phyloP scores from a whole-genome alignment of 2,113 vertebrate species.

The Phainopepla nitens region DNA sequence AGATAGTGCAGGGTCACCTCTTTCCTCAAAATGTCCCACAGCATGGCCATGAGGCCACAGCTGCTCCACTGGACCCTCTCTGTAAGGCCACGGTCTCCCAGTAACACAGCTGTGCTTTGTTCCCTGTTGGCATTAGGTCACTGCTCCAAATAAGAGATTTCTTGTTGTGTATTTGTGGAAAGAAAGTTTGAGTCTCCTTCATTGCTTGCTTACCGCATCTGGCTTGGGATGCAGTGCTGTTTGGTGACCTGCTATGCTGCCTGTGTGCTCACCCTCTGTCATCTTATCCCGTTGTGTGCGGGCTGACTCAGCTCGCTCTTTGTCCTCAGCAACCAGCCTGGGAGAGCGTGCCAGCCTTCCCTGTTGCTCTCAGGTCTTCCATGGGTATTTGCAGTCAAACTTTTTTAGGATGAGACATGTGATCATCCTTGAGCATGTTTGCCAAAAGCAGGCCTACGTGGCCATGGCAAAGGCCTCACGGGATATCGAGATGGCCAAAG shows the following conservation, averaged over 20 bases:
- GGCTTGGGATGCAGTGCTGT: neutral
- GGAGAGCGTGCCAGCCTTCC: accelerated
- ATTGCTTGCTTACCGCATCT: neutral
- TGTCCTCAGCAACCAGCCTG: neutral
- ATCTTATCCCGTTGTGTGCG: accelerated
- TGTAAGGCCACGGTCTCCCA: neutral
- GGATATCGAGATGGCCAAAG: neutral
- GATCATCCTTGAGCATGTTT: neutral
- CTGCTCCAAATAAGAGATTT: neutral
- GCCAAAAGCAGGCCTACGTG: neutral
- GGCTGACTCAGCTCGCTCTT: neutral
- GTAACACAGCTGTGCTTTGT: constrained; percentile 7
- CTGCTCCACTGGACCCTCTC: neutral
- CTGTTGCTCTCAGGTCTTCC: neutral
- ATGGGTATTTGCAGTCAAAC: neutral
- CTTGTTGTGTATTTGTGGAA: neutral
- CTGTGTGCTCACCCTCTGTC: neutral
- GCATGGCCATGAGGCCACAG: accelerated
- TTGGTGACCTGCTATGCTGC: neutral
- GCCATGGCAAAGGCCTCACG: accelerated
- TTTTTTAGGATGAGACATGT: neutral
- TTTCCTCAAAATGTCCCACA: neutral
- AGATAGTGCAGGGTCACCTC: neutral
- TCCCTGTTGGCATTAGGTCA: neutral
- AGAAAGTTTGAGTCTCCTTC: neutral